These are phyloP conservation scores for Chondrilla cf. caribensis DNA, from an alignment of 37 sponge, comb jelly and placozoan species.

Conservation along the genomic window DNA sequence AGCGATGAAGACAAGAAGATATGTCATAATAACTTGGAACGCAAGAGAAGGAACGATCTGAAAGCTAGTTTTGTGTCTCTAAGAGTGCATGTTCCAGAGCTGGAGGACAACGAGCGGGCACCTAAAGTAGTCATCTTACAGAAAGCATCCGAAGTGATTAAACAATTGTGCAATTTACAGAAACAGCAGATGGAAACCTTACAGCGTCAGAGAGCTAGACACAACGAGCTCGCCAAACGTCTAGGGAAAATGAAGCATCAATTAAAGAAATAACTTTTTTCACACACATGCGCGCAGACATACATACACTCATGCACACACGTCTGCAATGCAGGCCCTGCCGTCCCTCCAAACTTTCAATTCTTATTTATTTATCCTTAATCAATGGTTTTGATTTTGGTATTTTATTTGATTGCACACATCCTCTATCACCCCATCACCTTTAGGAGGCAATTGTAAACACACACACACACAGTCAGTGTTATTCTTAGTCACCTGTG, in stretches of 20 bases:
- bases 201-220: conserved; percentile 35
- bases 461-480: too few species aligned
- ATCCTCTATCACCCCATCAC: too few species aligned
- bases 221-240: conserved; percentile 25
- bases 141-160: conserved; percentile 65
- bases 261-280: not conserved
- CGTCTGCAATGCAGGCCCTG: not conserved
- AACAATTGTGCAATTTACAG: conserved; percentile 22
- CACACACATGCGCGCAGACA: not conserved
- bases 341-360: conserved; percentile 14
- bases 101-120: conserved; percentile 80
- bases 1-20: conserved; percentile 71
- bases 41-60: conserved; percentile 79
- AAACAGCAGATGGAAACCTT: conserved; percentile 2
- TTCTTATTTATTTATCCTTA: not conserved
- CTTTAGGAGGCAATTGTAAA: too few species aligned
- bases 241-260: not conserved
- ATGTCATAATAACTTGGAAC: conserved; percentile 72
- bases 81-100: conserved; percentile 60
- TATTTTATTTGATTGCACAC: too few species aligned
- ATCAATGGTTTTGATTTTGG: not conserved
- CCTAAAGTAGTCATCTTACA: conserved; percentile 80
- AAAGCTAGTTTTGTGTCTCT: conserved; percentile 57
- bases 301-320: not conserved
- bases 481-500: too few species aligned